Conservation (phyloP, 2,113 vertebrate species). For the Odobenus rosmarus region DNA sequence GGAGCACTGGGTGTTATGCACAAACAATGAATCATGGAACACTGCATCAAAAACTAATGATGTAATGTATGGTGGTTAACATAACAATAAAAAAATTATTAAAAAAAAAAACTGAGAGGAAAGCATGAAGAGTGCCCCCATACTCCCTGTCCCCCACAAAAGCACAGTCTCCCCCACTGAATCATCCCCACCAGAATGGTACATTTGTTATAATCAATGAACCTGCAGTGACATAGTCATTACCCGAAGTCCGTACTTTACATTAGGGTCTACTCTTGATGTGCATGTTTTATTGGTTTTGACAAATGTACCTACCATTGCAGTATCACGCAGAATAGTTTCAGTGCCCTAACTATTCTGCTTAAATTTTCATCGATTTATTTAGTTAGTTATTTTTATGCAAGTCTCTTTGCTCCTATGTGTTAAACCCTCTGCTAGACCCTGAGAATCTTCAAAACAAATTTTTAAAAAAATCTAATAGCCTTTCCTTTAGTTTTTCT, state of each 20-base stretch:
- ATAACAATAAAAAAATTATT: too few species aligned
- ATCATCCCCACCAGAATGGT: too few species aligned
- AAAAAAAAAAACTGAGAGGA: neutral
- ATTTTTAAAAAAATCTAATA: neutral
- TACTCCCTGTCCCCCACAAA: too few species aligned
- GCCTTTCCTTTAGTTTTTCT: neutral
- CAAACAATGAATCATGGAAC: too few species aligned
- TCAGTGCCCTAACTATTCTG: neutral
- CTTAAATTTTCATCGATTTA: neutral
- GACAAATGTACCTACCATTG: neutral
- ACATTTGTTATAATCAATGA: neutral
- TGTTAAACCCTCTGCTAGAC: neutral
- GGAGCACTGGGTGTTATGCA: too few species aligned
- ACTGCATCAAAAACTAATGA: too few species aligned
- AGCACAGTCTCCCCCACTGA: too few species aligned
- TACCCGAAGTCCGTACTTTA: neutral
- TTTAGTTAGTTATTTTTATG: neutral
- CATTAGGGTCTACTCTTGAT: neutral
- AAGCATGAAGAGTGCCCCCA: neutral
- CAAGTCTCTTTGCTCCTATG: neutral
- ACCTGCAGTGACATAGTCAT: neutral
- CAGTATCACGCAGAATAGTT: neutral
- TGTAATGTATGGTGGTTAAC: too few species aligned
- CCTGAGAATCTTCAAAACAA: neutral
- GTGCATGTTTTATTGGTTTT: neutral